Base-by-base conservation (phyloP, 2,888 invertebrate species). In the Xestoiulus laeticollis region DNA sequence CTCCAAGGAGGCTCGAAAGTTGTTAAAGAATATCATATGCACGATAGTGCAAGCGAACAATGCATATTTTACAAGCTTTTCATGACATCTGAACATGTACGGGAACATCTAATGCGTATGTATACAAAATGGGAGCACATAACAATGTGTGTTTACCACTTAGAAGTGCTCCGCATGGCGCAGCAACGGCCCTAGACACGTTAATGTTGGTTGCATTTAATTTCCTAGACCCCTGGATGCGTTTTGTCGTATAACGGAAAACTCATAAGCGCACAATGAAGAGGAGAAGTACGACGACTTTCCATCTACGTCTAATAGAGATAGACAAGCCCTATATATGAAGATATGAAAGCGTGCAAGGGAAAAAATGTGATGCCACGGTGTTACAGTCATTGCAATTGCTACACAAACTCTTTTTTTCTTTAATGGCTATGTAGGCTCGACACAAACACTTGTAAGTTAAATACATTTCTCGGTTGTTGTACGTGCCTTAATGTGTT, bases 151-250 rank as follows among this genome's bases (percentile, higher is more conserved):
- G 83, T 83, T 33, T 83, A 26, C 30, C 83, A 33, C 83, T 83
- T 83, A 33, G 83, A 30, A 30, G 83, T 30, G 83, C 83, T 83
- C 83, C 83, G 83, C 32, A 19, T 30, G 83, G 83, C 38, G 83
- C 38, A 30, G 83, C 38, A 30, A 30, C 38, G 83, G 38, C 32
- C 32, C 32, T 32, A 83, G 83, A 83, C 83, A 83, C 38, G 83
- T 83, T 83, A 83, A 83, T 83, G 83, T 26, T 19, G 83, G 83
- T 19, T 83, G 38, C 83, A 83, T 83, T 83, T 83, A 83, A 83
- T 83, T 83, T 83, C 83, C 83, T 30, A 83, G 83, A 83, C 83
- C 83, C 83, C 83, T 83, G 38, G 83, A 83, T 83, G 83, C 83
- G 83, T 83, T 83, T 83, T 83, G 83, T 38, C 59, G n/a, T 59